A percentile compares a stretch with the other conserved stretches of the same genome.
Evolutionary conservation across 2,888 invertebrate genomes (phyloP).

Genomic region (Macaria notata): DNA sequence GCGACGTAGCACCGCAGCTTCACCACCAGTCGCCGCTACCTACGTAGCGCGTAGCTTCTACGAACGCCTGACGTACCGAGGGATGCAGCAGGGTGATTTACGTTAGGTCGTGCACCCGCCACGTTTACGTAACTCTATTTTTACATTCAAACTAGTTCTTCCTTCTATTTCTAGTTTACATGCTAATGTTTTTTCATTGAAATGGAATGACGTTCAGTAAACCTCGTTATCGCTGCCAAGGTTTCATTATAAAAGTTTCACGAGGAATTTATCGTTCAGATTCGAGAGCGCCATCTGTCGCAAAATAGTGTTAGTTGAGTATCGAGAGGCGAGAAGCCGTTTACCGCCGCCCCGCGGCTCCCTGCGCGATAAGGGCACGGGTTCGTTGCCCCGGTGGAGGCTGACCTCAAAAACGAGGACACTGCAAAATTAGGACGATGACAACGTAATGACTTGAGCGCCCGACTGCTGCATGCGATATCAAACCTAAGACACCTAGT

Average conservation of each 20-base stretch:
- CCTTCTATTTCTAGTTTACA: slow-evolving; percentile 11
- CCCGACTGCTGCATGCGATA: slow-evolving; percentile 54
- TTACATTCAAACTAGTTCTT: slow-evolving; percentile 17
- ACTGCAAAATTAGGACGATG: slow-evolving; percentile 84
- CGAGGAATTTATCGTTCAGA: not conserved
- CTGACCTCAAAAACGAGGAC: slow-evolving; percentile 89
- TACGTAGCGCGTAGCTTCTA: slow-evolving; percentile 41
- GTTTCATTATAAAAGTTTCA: slow-evolving; percentile 7
- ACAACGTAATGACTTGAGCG: slow-evolving; percentile 78
- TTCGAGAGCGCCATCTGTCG: slow-evolving; percentile 64
- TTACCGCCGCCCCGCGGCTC: slow-evolving; percentile 49
- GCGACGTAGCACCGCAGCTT: slow-evolving; percentile 17
- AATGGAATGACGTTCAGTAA: not conserved
- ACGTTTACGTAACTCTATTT: slow-evolving; percentile 30
- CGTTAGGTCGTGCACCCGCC: slow-evolving; percentile 41
- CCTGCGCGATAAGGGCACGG: slow-evolving; percentile 79
- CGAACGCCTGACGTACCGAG: slow-evolving; percentile 46
- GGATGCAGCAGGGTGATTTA: slow-evolving; percentile 52
- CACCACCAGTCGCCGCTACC: slow-evolving; percentile 14
- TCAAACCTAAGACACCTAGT: slow-evolving; percentile 47
- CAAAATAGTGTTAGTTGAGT: slow-evolving; percentile 51
- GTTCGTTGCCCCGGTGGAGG: slow-evolving; percentile 82
- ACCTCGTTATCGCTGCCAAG: slow-evolving; percentile 8
- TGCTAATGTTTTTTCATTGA: slow-evolving; percentile 10
- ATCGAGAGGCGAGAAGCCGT: slow-evolving; percentile 38